Percentiles rank a stretch among this genome's conserved stretches.
Evolutionary conservation across 2,113 vertebrate genomes (phyloP).

Genomic region (Panthera uncia): DNA sequence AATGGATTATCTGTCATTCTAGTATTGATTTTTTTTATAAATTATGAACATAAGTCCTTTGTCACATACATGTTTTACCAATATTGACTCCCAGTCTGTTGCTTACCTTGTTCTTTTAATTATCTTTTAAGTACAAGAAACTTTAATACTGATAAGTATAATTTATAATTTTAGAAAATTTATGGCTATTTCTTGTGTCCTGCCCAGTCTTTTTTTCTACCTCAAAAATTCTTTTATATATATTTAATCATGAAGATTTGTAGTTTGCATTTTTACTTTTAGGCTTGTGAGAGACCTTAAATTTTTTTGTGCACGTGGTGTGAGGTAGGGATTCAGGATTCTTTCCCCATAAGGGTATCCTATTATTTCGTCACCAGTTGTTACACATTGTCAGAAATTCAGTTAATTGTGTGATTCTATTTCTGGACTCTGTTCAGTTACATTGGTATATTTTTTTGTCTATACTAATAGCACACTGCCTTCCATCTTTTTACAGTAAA

Average conservation of each 20-base stretch:
- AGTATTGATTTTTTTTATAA: background rate
- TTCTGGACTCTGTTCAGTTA: background rate
- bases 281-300: background rate
- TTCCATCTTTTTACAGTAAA: background rate
- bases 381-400: background rate
- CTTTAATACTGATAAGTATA: background rate
- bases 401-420: background rate
- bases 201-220: background rate
- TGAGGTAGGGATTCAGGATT: background rate
- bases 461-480: background rate
- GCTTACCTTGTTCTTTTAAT: background rate
- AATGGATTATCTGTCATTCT: background rate
- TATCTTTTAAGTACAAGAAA: background rate
- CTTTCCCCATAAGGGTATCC: background rate
- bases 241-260: background rate
- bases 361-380: background rate
- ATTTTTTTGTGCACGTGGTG: background rate
- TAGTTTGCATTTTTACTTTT: background rate
- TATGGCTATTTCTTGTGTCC: background rate
- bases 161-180: background rate
- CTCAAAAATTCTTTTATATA: background rate
- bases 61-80: background rate
- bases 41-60: background rate
- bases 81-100: background rate
- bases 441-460: background rate